Conservation (phyloP, 1,140 invertebrate species). For the Phymorhynchus buccinoides region DNA sequence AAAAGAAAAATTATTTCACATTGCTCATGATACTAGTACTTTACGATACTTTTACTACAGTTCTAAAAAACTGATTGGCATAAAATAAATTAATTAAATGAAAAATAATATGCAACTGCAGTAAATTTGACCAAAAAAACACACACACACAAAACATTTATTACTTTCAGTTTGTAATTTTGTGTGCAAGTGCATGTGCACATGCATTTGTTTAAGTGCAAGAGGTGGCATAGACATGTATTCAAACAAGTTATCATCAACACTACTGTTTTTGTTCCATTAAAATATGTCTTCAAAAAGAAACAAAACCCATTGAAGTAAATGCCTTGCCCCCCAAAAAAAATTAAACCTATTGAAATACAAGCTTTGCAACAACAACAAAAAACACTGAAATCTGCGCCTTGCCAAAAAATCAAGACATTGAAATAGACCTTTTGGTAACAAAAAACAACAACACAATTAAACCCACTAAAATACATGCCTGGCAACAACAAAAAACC, state of each 20-base stretch:
- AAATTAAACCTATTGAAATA: no score
- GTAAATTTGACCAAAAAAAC: no score
- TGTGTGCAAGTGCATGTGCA: no score
- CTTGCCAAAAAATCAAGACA: background rate
- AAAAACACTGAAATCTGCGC: background rate
- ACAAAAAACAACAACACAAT: background rate
- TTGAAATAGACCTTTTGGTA: background rate
- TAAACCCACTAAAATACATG: background rate
- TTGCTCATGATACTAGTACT: background rate
- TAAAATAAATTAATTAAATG: background rate
- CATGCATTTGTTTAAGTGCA: no score
- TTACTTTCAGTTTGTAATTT: no score
- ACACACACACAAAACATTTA: no score
- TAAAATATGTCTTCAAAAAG: no score
- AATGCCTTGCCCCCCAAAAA: background rate
- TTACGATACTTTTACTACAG: background rate
- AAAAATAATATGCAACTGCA: background rate
- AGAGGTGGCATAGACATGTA: no score
- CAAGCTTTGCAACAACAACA: no score
- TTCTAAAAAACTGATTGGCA: background rate
- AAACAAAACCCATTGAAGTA: background rate
- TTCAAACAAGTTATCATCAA: no score
- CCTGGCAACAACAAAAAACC: background rate
- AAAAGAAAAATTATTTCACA: slow-evolving; percentile 7
- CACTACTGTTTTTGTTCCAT: no score